These are phyloP conservation scores for Xiphorhynchus erythropygius DNA, from an alignment of 2,797 vertebrate genomes.

Conservation along the genomic window DNA sequence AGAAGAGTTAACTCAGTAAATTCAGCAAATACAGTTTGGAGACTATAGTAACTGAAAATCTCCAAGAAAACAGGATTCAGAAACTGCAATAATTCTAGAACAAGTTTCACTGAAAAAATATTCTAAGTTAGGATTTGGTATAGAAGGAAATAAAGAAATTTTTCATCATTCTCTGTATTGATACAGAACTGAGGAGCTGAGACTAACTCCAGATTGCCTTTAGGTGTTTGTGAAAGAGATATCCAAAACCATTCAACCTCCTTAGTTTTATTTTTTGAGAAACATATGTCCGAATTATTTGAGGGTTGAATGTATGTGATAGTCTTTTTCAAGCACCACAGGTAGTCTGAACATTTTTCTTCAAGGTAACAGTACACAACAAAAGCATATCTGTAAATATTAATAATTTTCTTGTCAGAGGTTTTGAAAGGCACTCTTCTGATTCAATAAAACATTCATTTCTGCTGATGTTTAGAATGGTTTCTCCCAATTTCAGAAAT, in stretches of 20 bases:
- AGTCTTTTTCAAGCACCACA: neutral
- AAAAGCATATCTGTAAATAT: conserved; percentile 15
- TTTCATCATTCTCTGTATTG: neutral
- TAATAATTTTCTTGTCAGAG: conserved; percentile 35
- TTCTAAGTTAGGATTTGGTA: neutral
- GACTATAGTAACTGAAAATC: neutral
- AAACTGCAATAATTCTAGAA: neutral
- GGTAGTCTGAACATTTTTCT: neutral
- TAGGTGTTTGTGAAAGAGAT: neutral
- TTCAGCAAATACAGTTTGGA: neutral
- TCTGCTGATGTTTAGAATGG: conserved; percentile 32
- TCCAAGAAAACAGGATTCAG: conserved; percentile 1
- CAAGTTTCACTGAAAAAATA: neutral
- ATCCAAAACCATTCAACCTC: neutral
- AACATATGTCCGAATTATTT: neutral
- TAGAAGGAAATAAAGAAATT: neutral
- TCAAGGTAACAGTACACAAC: conserved; percentile 9
- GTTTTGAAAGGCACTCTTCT: conserved; percentile 31
- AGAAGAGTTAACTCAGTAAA: neutral
- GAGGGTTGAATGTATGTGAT: neutral
- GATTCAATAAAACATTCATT: conserved; percentile 43
- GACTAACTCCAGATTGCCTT: neutral
- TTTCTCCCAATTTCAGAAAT: conserved; percentile 42
- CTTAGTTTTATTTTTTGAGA: neutral
- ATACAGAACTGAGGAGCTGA: neutral